phyloP scores from a whole-genome alignment of 53 echinoderm and acorn worm genomes.

The Echinometra lucunter region DNA sequence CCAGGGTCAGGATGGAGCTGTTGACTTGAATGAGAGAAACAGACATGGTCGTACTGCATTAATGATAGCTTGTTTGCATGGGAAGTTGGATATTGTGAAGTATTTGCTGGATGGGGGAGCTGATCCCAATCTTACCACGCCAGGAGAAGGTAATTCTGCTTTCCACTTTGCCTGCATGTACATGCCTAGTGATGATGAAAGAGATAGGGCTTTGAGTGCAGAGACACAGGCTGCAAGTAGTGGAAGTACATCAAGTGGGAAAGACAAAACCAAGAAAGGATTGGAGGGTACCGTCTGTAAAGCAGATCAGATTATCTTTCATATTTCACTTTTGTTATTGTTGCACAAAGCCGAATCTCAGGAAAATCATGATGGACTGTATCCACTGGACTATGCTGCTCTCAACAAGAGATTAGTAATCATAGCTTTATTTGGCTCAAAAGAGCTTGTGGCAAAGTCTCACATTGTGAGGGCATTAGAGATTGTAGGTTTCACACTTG shows the following conservation, averaged over 20 bases:
- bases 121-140: background rate
- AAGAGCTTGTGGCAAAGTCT: background rate
- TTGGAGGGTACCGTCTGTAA: background rate
- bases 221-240: background rate
- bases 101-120: conserved; percentile 31
- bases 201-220: background rate
- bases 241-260: background rate
- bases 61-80: conserved; percentile 36
- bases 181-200: background rate
- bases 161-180: conserved; percentile 40
- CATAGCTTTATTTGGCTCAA: background rate
- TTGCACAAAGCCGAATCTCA: background rate
- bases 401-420: background rate
- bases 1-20: background rate
- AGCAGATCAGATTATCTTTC: background rate
- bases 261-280: background rate
- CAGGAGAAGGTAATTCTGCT: background rate
- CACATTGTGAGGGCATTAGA: background rate
- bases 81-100: conserved; percentile 22
- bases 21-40: background rate
- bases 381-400: conserved; percentile 1
- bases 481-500: background rate
- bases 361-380: background rate
- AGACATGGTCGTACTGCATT: conserved; percentile 1
- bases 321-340: background rate